A percentile compares a stretch with the other conserved stretches of the same genome.
Evolutionary conservation across 2,113 vertebrate genomes (phyloP).

Genomic region (Colistium nudipinnis): DNA sequence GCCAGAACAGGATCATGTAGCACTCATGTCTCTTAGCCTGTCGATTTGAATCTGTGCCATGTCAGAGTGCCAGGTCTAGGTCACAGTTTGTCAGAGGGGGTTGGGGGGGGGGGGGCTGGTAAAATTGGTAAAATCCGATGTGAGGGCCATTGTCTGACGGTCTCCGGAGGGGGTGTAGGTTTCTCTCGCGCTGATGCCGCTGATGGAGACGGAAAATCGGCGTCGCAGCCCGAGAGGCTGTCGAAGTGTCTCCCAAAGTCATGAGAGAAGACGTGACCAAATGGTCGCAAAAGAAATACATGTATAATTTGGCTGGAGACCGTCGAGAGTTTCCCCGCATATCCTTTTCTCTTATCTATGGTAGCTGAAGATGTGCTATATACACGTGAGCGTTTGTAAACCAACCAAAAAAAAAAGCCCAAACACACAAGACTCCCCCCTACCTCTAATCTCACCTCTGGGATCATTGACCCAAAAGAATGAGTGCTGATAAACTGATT

Average conservation of each 20-base stretch:
- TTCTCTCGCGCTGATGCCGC: constrained; percentile 49
- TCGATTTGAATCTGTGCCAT: constrained; percentile 51
- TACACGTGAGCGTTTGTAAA: neutral
- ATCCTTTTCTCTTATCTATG: constrained; percentile 14
- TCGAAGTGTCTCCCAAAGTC: constrained; percentile 45
- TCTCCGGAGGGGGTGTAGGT: constrained; percentile 62
- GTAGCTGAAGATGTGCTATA: constrained; percentile 3
- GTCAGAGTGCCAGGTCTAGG: constrained; percentile 60
- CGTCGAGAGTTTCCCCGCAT: constrained; percentile 5
- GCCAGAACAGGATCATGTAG: constrained; percentile 47
- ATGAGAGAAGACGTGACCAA: constrained; percentile 46
- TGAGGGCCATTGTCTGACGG: constrained; percentile 61
- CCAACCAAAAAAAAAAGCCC: too few species aligned
- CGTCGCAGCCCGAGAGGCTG: constrained; percentile 32
- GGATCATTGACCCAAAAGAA: too few species aligned
- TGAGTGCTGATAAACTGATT: neutral
- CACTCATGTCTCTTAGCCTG: constrained; percentile 43
- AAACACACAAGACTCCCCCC: too few species aligned
- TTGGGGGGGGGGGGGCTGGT: constrained; percentile 33
- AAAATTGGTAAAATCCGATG: constrained; percentile 41
- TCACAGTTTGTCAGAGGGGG: constrained; percentile 53
- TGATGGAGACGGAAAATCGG: constrained; percentile 71
- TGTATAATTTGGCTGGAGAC: constrained; percentile 17
- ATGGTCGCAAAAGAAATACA: constrained; percentile 27
- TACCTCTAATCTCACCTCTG: too few species aligned